Percentiles rank a stretch among this genome's conserved stretches.
Conservation (phyloP, 2,888 invertebrate species). For the Mactromeris polynyma region DNA sequence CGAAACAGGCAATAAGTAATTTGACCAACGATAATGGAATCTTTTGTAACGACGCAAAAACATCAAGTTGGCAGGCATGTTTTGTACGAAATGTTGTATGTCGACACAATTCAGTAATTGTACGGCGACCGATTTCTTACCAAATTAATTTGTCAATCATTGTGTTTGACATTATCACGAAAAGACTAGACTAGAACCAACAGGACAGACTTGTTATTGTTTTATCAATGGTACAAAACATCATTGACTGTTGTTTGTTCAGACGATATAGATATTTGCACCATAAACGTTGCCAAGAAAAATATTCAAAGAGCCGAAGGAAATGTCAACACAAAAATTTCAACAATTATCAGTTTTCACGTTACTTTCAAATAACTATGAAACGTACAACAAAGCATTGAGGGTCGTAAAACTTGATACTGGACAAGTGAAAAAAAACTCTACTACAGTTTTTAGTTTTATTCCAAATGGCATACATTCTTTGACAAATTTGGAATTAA, state of each 20-base stretch:
- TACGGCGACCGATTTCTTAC: not conserved
- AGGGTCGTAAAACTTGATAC: too few species aligned
- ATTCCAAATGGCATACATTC: too few species aligned
- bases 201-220: not conserved
- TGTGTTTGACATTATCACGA: not conserved
- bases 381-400: too few species aligned
- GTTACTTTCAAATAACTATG: too few species aligned
- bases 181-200: not conserved
- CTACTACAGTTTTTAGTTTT: too few species aligned
- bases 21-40: not conserved
- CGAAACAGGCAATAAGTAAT: not conserved
- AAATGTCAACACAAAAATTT: not conserved
- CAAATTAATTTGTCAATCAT: not conserved
- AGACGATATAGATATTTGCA: not conserved
- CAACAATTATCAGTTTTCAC: too few species aligned
- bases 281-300: not conserved
- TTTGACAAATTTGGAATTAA: too few species aligned
- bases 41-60: not conserved
- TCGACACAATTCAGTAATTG: not conserved
- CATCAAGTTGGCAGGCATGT: not conserved
- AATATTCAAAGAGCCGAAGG: not conserved
- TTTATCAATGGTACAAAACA: not conserved
- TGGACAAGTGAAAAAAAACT: too few species aligned
- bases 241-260: not conserved
- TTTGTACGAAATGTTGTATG: not conserved